Evolutionary conservation across 2,113 vertebrate genomes (phyloP).

Genomic region (Oenanthe oenanthe): DNA sequence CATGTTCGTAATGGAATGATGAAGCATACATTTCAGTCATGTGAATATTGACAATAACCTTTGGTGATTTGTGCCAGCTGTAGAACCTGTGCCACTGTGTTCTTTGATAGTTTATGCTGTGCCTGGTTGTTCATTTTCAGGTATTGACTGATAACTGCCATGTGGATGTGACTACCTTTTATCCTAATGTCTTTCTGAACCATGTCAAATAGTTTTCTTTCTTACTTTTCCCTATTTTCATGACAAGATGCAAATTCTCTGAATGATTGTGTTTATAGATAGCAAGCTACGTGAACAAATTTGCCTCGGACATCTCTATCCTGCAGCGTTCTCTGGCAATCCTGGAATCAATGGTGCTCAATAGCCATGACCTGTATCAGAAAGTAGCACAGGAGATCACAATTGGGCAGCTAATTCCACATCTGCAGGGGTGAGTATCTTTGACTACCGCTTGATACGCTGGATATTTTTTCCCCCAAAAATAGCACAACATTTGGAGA

Average conservation of each 20-base stretch:
- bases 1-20: accelerated
- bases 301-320: constrained; percentile 91
- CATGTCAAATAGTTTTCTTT: accelerated
- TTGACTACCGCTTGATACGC: neutral
- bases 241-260: neutral
- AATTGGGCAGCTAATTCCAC: constrained; percentile 97
- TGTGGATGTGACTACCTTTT: neutral
- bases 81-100: neutral
- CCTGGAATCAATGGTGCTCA: constrained; percentile 98
- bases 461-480: accelerated
- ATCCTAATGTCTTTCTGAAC: neutral
- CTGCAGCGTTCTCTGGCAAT: constrained; percentile 95
- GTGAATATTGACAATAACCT: neutral
- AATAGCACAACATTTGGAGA: neutral
- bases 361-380: constrained; percentile 97
- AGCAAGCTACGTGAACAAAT: constrained; percentile 94
- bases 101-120: neutral
- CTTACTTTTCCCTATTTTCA: neutral
- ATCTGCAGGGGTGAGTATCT: constrained; percentile 90
- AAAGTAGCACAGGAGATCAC: constrained; percentile 99
- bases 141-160: neutral
- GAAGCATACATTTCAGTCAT: neutral
- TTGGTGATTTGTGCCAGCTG: neutral
- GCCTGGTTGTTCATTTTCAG: neutral
- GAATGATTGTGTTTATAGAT: constrained; percentile 79